Percentiles rank a stretch among this genome's conserved stretches.
Conservation (phyloP, 2,888 invertebrate genomes). For the Caenorhabditis virilis region DNA sequence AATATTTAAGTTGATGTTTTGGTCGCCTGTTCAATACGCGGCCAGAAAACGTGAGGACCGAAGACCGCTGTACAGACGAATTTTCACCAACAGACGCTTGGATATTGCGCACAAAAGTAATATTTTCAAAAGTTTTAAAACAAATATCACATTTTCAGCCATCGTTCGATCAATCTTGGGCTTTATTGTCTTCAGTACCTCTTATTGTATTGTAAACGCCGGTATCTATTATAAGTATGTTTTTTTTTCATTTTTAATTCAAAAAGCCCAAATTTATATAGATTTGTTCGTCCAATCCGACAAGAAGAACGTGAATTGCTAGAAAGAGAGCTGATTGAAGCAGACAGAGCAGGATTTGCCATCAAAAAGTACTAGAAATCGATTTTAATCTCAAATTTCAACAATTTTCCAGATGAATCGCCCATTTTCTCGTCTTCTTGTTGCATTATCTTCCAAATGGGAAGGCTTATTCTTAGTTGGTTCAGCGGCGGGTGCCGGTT, state of each 20-base stretch:
- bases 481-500: conserved; percentile 56
- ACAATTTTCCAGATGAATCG: conserved; percentile 31
- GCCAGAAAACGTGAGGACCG: conserved; percentile 52
- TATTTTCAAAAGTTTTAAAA: neutral
- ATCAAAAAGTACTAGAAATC: conserved; percentile 36
- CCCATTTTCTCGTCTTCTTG: conserved; percentile 24
- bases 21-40: conserved; percentile 39
- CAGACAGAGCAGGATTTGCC: conserved; percentile 62
- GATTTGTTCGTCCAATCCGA: conserved; percentile 59
- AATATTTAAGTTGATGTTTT: conserved; percentile 41
- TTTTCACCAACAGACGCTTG: conserved; percentile 64
- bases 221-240: conserved; percentile 58
- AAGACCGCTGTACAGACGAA: conserved; percentile 65
- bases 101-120: conserved; percentile 65
- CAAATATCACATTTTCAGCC: conserved; percentile 36
- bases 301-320: conserved; percentile 61
- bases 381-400: neutral
- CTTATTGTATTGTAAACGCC: conserved; percentile 61
- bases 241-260: neutral
- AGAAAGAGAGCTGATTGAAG: conserved; percentile 64
- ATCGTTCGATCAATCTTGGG: conserved; percentile 60
- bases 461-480: conserved; percentile 50
- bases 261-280: conserved; percentile 7
- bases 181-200: conserved; percentile 59
- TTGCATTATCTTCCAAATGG: conserved; percentile 32